Evolutionary conservation across 1,140 invertebrate genomes (phyloP).

Genomic region (Oreohelix idahoensis): DNA sequence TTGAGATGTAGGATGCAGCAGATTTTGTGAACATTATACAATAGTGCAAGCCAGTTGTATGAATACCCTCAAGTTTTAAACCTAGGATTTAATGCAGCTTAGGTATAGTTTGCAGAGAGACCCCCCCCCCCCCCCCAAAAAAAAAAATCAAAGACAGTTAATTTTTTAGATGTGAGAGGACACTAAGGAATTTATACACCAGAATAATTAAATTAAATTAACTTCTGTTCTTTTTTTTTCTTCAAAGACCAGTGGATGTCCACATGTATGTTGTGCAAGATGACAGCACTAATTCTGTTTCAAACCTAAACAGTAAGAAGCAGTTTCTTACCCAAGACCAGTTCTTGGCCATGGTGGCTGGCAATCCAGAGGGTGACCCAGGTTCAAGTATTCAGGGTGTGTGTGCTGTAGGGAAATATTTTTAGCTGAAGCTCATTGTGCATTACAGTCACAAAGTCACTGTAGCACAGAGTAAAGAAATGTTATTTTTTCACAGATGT

Average conservation of each 20-base stretch:
- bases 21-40: no score
- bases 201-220: neutral
- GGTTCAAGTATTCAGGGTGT: constrained; percentile 41
- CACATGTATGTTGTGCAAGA: constrained; percentile 47
- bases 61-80: no score
- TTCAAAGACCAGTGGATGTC: constrained; percentile 44
- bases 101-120: no score
- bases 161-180: no score
- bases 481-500: neutral
- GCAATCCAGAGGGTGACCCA: constrained; percentile 43
- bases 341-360: constrained; percentile 35
- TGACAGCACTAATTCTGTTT: constrained; percentile 38
- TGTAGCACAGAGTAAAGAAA: neutral
- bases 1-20: no score
- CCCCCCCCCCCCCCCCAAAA: no score
- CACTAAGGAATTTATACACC: no score
- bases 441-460: neutral
- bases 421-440: neutral
- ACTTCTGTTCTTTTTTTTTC: no score
- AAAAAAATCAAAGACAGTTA: no score
- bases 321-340: constrained; percentile 39
- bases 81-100: no score
- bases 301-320: constrained; percentile 40
- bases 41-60: no score
- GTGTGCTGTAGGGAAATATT: no score